Conservation (phyloP, 2,888 invertebrate species). For the Stomorhina lunata region DNA sequence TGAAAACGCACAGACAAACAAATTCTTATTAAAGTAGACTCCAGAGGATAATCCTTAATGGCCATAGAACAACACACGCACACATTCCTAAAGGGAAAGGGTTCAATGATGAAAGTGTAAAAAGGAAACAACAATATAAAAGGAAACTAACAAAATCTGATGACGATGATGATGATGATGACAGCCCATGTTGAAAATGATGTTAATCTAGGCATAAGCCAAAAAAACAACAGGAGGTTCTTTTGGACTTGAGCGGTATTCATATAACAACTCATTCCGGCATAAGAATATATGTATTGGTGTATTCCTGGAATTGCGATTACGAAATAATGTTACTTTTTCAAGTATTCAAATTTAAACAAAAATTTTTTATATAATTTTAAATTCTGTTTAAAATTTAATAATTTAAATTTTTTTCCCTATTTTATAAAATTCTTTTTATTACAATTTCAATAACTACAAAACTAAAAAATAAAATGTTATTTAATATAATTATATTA, state of each 20-base stretch:
- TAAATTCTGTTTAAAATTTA: too few species aligned
- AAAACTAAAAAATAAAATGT: too few species aligned
- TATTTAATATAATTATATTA: too few species aligned
- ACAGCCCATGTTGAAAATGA: constrained; percentile 37
- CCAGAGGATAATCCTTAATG: constrained; percentile 2
- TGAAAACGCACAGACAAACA: background rate
- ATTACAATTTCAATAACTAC: too few species aligned
- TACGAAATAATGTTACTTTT: too few species aligned
- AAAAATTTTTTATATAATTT: too few species aligned
- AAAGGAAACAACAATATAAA: background rate
- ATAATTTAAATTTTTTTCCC: too few species aligned
- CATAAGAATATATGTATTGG: background rate
- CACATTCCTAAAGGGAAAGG: constrained; percentile 1
- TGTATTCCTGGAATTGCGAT: background rate
- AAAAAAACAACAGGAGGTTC: constrained; percentile 28
- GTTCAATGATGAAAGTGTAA: background rate
- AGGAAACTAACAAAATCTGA: constrained; percentile 26
- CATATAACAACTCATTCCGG: background rate
- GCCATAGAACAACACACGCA: background rate
- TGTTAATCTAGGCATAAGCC: constrained; percentile 41
- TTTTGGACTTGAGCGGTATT: constrained; percentile 21
- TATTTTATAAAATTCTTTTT: too few species aligned
- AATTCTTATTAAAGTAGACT: background rate
- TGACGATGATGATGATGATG: constrained; percentile 9
- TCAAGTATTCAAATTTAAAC: too few species aligned